phyloP scores from a whole-genome alignment of 2,113 vertebrate species.

The Ciconia boyciana region DNA sequence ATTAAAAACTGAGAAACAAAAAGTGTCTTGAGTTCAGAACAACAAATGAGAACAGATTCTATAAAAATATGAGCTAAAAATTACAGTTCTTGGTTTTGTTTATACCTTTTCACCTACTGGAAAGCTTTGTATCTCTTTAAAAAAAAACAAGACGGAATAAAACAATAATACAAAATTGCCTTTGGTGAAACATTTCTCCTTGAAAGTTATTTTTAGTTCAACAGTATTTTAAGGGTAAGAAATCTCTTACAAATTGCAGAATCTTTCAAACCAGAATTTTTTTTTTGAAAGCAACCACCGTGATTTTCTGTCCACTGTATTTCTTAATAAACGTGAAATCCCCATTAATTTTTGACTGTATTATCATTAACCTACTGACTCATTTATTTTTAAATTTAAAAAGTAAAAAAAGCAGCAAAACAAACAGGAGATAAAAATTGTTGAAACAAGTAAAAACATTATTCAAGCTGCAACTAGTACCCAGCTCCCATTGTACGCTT shows the following conservation, averaged over 20 bases:
- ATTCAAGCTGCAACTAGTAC: background rate
- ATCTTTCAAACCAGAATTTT: background rate
- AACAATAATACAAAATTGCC: background rate
- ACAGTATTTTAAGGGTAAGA: background rate
- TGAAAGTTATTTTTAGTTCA: background rate
- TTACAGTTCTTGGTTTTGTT: background rate
- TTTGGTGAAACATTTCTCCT: background rate
- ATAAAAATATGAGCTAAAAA: background rate
- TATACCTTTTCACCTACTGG: background rate
- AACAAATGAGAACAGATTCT: background rate
- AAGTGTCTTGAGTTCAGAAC: background rate
- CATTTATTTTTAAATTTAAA: background rate
- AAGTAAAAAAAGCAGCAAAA: background rate
- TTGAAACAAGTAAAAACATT: background rate
- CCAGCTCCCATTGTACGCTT: fast-evolving
- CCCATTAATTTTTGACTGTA: background rate
- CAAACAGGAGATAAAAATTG: background rate
- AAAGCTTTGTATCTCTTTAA: background rate
- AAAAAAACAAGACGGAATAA: background rate
- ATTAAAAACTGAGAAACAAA: background rate
- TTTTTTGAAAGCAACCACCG: background rate
- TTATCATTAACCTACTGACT: background rate
- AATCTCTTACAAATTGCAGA: background rate
- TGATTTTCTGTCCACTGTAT: background rate
- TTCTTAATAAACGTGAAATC: background rate